Evolutionary conservation across 2,113 vertebrate species (phyloP), one percentile per base, ranked within the genome.

Genomic region (Grus americana): DNA sequence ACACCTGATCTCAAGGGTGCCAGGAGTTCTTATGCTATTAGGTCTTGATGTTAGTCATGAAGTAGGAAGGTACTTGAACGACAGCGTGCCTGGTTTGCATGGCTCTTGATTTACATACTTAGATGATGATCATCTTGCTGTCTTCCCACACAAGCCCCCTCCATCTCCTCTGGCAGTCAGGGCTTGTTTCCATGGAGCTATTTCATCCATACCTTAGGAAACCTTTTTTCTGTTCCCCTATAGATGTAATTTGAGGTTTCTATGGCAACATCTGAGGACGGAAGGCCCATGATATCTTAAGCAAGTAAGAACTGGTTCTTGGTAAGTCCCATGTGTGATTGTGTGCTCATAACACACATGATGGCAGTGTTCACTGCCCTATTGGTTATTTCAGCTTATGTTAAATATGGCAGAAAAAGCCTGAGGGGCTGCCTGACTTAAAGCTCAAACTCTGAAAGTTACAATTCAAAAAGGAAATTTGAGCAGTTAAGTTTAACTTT

Each of bases 181-280:
- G 32, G 50, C 86, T 95, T 44, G 94, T 96, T 98, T 95, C 95
- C 97, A 97, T 96, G 97, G 96, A 97, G 95, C 88, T 96, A 38
- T 82, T 93, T 80, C 91, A 90, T 96, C 96, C 86, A 96, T 95
- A 97, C 97, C 94, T 97, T 96, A 79, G 76, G 67, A 95, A 96
- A 88, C 54, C 73, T 63, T 90, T 80, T 73, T 42, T 40, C 26
- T 55, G 29, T 91, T 86, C 90, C 95, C 94, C 93, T 97, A 96
- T 97, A 97, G 96, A 92, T 93, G 95, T 92, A 96, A 97, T 65
- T 96, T 6, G 92, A 96, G 73, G 98, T 98, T 98, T 97, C 98
- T 94, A 97, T 98, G 96, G 98, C 95, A 98, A 98, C 97, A 38
- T 47, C 49, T 50, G 47, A 42, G 65, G 54, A 93, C 61, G 92